phyloP scores from a whole-genome alignment of 2,113 vertebrate genomes.

The Pontoporia blainvillei region DNA sequence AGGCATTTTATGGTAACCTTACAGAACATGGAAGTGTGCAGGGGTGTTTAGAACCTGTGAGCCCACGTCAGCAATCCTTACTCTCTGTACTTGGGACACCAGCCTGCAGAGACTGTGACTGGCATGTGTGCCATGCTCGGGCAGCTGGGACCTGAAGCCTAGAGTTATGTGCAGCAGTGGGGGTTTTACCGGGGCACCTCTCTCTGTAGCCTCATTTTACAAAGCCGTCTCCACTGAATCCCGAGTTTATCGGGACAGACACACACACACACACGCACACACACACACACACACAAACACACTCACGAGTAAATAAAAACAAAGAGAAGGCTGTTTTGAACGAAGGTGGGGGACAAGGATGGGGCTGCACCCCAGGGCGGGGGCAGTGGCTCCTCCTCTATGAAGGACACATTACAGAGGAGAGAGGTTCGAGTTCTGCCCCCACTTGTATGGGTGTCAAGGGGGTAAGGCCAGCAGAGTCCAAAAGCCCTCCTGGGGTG shows the following conservation, averaged over 20 bases:
- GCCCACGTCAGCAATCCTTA: too few relatives aligned
- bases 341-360: background rate
- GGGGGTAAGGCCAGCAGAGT: too few relatives aligned
- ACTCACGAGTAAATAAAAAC: background rate
- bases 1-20: background rate
- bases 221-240: background rate
- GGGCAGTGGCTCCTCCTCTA: background rate
- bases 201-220: background rate
- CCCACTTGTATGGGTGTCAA: background rate
- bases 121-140: background rate
- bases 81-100: too few relatives aligned
- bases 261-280: too few relatives aligned
- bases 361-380: background rate
- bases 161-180: background rate
- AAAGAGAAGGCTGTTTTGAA: background rate
- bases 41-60: background rate
- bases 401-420: background rate
- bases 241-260: too few relatives aligned
- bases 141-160: background rate
- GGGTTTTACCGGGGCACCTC: background rate
- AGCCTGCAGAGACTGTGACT: background rate
- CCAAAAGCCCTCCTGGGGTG: background rate
- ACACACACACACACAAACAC: too few relatives aligned
- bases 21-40: background rate
- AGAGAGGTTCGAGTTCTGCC: background rate